Percentiles rank a stretch among this genome's conserved stretches.
Conservation (phyloP, 1,140 invertebrate species). For the Drosophila pachea region DNA sequence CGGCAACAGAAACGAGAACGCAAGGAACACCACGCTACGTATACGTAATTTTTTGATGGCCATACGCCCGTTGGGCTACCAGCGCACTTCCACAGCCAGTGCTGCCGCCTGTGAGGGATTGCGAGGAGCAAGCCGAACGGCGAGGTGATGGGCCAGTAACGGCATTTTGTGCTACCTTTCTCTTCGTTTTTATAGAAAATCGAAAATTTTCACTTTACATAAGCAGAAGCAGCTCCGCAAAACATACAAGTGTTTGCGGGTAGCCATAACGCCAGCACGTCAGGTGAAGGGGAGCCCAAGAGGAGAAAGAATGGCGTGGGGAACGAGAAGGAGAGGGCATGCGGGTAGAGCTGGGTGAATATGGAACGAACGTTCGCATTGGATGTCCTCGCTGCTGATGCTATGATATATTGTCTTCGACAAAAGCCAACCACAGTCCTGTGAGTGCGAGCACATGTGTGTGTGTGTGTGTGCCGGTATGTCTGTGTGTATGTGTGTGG, state of each 20-base stretch:
- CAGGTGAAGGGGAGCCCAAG: too few relatives aligned
- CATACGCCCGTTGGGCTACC: conserved; percentile 41
- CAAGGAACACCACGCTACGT: conserved; percentile 52
- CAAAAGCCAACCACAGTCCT: conserved; percentile 72
- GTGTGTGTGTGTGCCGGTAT: neutral
- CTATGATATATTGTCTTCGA: conserved; percentile 77
- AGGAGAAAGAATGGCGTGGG: neutral
- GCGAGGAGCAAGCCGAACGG: too few relatives aligned
- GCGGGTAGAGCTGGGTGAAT: conserved; percentile 30
- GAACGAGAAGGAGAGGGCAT: neutral
- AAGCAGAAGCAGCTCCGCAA: conserved; percentile 52
- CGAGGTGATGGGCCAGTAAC: conserved; percentile 19
- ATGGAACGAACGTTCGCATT: conserved; percentile 44
- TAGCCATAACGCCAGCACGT: conserved; percentile 43
- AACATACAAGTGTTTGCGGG: conserved; percentile 69
- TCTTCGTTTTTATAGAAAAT: conserved; percentile 53
- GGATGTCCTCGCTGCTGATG: conserved; percentile 51
- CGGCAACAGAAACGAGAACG: conserved; percentile 36
- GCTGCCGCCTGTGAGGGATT: neutral
- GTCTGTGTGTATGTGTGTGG: conserved; percentile 3
- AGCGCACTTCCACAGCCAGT: conserved; percentile 23
- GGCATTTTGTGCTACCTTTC: conserved; percentile 50
- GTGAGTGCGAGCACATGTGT: conserved; percentile 16
- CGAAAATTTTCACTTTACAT: conserved; percentile 76
- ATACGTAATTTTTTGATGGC: conserved; percentile 76